Evolutionary conservation across 2,113 vertebrate species (phyloP), one percentile per base, ranked within the genome.

Genomic region (Turnix velox): DNA sequence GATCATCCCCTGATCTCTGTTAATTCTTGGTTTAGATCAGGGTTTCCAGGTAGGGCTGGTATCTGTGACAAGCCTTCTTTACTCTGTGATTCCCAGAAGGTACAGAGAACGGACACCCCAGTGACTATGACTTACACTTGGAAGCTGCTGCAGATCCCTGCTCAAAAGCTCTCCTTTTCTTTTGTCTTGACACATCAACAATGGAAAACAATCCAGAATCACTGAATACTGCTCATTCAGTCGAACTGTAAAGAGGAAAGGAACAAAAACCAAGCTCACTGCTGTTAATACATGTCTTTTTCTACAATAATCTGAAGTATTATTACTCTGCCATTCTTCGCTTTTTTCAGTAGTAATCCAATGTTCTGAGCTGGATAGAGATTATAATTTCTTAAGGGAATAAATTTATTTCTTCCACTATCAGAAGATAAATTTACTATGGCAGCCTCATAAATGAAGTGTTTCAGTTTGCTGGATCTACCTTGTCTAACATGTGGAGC

Each of bases 21-120:
- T 7, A 77, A 80, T 91, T 90, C 46, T 92, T 69, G 27, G 6
- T 82, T 93, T 69, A 88, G 58, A 66, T 57, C 51, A 80, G 46
- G 39, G 24, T 43, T 92, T 96, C 83, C 76, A 12, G 11, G 37
- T 74, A 93, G 43, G 45, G 18, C 57, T 88, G 73, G 28, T 90
- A 73, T 52, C n/a, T 92, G 16, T 84, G 55, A 84, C 84, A 78
- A 88, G 35, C 7, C 18, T 86, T 63, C 40, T 67, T 71, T 51
- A 91, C 59, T 71, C 61, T 58, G 4, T 73, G 28, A 74, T 94
- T 96, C 86, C 86, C 90, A 96, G 93, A 94, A 96, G 89, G 81
- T 15, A n/a, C 2, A 2, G 43, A 77, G 63, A 94, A 77, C n/a
- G 46, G 76, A 80, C 39, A 86, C 33, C 25, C 37, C 59, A 74